phyloP scores from a whole-genome alignment of 2,888 invertebrate genomes.

The Cerceris rybyensis region DNA sequence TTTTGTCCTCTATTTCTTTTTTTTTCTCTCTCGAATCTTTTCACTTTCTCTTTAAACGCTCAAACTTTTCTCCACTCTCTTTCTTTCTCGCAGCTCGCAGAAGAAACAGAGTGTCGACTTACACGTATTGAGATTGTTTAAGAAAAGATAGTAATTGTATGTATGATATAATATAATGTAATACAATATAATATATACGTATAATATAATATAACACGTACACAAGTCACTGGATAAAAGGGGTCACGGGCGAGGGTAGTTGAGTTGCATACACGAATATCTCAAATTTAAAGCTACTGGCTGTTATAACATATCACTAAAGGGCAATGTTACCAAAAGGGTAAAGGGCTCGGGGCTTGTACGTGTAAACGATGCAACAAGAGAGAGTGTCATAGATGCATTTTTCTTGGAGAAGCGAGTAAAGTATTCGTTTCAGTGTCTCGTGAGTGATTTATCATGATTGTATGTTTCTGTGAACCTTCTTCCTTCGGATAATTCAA shows the following conservation, averaged over 20 bases:
- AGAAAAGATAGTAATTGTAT: too few relatives aligned
- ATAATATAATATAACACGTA: slow-evolving; percentile 72
- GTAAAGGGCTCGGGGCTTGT: slow-evolving; percentile 31
- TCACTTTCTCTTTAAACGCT: neutral
- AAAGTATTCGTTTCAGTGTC: slow-evolving; percentile 46
- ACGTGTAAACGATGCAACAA: slow-evolving; percentile 55
- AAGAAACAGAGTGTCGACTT: too few relatives aligned
- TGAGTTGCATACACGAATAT: slow-evolving; percentile 79
- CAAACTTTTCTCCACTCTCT: too few relatives aligned
- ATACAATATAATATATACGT: slow-evolving; percentile 30
- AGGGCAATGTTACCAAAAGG: slow-evolving; percentile 55
- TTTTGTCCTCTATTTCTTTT: slow-evolving; percentile 17
- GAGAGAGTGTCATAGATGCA: slow-evolving; percentile 62
- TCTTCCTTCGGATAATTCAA: too few relatives aligned
- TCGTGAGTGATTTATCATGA: slow-evolving; percentile 43
- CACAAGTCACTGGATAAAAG: slow-evolving; percentile 76
- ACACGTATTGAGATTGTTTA: neutral
- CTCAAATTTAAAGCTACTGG: slow-evolving; percentile 77
- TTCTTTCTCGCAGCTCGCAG: too few relatives aligned
- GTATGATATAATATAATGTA: slow-evolving; percentile 1
- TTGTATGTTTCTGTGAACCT: too few relatives aligned
- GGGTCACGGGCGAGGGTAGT: slow-evolving; percentile 31
- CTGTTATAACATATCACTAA: slow-evolving; percentile 79
- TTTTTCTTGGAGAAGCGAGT: slow-evolving; percentile 52
- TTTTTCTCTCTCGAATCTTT: neutral